Conservation (phyloP, 2,113 vertebrate species). For the Melanerpes aurifrons region DNA sequence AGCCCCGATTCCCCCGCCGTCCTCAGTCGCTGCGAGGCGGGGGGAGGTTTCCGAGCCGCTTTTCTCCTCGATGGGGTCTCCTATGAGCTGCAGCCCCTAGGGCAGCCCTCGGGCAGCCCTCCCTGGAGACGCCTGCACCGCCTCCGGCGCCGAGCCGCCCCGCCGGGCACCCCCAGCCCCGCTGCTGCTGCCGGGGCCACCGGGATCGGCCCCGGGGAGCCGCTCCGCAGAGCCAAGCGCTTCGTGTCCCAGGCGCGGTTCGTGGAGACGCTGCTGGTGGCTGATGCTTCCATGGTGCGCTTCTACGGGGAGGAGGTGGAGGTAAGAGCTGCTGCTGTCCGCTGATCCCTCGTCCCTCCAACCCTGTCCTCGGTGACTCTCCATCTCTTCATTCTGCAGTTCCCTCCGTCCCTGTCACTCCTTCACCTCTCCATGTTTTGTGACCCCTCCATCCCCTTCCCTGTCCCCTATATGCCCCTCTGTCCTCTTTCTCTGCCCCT, state of each 20-base stretch:
- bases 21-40: slow-evolving; percentile 82
- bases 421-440: background rate
- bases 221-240: slow-evolving; percentile 53
- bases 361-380: background rate
- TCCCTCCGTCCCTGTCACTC: no score
- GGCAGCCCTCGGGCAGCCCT: background rate
- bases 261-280: slow-evolving; percentile 90
- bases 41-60: slow-evolving; percentile 72
- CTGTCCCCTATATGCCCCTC: no score
- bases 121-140: slow-evolving; percentile 54
- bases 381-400: no score
- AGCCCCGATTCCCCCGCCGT: slow-evolving; percentile 80
- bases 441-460: no score
- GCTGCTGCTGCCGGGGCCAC: background rate
- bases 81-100: slow-evolving; percentile 85
- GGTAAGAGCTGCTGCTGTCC: slow-evolving; percentile 71
- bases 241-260: slow-evolving; percentile 89
- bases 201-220: background rate
- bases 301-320: slow-evolving; percentile 89
- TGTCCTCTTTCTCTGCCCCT: no score
- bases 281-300: slow-evolving; percentile 84
- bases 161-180: background rate
- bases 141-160: slow-evolving; percentile 9
- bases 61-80: slow-evolving; percentile 49
- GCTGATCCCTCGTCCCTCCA: background rate